Conservation (phyloP, 37 sponge, comb jelly and placozoan species). For the Eunapius fragilis region DNA sequence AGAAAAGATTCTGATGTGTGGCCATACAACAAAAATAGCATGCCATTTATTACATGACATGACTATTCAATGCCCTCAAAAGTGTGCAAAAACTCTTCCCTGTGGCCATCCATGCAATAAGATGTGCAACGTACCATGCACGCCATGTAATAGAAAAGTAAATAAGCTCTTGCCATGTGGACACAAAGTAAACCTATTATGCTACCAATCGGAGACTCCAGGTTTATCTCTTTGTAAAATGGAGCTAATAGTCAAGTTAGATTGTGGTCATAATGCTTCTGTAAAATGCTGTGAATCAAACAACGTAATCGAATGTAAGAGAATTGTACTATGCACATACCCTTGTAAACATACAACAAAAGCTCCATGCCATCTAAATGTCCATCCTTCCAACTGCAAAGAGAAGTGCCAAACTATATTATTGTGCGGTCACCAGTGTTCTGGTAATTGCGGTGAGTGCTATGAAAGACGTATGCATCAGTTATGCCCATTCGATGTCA, state of each 20-base stretch:
- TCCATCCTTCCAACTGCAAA: conserved; percentile 11
- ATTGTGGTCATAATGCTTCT: neutral
- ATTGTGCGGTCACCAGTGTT: conserved; percentile 74
- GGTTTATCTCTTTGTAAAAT: neutral
- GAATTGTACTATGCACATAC: neutral
- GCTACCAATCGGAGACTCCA: neutral
- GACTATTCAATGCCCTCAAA: conserved; percentile 9
- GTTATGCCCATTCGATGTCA: conserved; percentile 10
- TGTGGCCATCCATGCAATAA: conserved; percentile 80
- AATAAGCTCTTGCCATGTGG: neutral
- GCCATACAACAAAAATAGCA: conserved; percentile 36
- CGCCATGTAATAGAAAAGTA: neutral
- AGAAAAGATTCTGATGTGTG: conserved; percentile 33
- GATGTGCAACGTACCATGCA: conserved; percentile 46
- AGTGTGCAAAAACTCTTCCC: conserved; percentile 32
- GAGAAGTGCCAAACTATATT: conserved; percentile 24
- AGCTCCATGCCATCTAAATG: conserved; percentile 9
- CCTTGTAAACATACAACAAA: conserved; percentile 43
- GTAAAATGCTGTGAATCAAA: neutral
- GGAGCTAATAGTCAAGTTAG: neutral
- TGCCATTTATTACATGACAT: conserved; percentile 16
- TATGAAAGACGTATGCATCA: conserved; percentile 31
- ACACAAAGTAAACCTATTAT: neutral
- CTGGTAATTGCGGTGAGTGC: conserved; percentile 57
- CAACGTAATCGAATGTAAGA: neutral